Evolutionary conservation across 1,140 invertebrate species (phyloP).

Genomic region (Pomacea maculata): DNA sequence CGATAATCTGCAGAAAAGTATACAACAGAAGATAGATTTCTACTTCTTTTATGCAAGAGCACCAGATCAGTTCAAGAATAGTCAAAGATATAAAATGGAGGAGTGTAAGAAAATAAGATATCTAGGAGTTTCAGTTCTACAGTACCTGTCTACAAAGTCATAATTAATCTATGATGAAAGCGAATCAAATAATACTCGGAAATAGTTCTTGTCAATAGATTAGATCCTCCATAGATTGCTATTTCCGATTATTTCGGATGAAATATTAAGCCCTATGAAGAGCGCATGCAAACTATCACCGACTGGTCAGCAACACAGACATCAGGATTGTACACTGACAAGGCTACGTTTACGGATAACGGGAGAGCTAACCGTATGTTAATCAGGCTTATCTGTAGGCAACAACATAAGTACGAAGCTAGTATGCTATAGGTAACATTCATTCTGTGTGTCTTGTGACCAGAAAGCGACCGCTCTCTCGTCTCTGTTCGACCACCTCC

Average conservation of each 20-base stretch:
- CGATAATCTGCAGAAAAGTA: background rate
- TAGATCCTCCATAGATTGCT: too few species aligned
- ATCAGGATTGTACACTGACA: too few species aligned
- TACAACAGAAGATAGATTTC: background rate
- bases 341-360: background rate
- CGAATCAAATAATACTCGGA: too few species aligned
- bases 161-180: too few species aligned
- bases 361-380: background rate
- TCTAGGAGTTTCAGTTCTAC: too few species aligned
- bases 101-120: background rate
- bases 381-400: background rate
- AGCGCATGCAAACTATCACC: background rate
- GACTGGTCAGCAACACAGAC: background rate
- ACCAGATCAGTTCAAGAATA: background rate
- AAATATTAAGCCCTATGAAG: background rate
- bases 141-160: too few species aligned
- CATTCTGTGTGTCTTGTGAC: background rate
- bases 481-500: slow-evolving; percentile 8
- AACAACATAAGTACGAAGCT: background rate
- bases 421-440: background rate
- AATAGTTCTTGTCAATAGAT: too few species aligned
- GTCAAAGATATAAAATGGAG: background rate
- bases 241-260: too few species aligned
- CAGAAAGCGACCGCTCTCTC: background rate
- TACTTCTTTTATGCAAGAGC: background rate